phyloP scores from a whole-genome alignment of 2,113 vertebrate species.

The Aspidoscelis tigris region DNA sequence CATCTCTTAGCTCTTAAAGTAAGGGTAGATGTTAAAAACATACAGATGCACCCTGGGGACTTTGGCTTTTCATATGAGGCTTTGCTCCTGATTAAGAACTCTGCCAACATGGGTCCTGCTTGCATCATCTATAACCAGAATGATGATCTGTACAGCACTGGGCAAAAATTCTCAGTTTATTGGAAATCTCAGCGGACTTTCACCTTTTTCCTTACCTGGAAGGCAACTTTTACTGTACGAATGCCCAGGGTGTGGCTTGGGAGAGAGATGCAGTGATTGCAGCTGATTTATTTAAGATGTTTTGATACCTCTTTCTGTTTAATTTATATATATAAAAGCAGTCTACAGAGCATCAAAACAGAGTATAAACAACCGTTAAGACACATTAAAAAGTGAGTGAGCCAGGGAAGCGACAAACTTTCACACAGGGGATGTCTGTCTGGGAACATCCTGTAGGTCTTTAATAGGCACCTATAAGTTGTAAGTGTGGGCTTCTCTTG shows the following conservation, averaged over 20 bases:
- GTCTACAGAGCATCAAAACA: too few species aligned
- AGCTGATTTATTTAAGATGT: too few species aligned
- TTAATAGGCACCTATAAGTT: too few species aligned
- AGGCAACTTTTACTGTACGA: conserved; percentile 38
- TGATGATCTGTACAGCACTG: conserved; percentile 43
- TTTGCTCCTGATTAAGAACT: conserved; percentile 50
- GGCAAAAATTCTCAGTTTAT: conserved; percentile 53
- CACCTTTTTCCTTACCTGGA: conserved; percentile 43
- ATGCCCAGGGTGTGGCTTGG: conserved; percentile 37
- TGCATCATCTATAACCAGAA: conserved; percentile 52
- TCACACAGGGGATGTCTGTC: too few species aligned
- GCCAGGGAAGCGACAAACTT: too few species aligned
- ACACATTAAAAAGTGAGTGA: too few species aligned
- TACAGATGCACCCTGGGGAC: neutral
- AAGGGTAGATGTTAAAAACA: neutral
- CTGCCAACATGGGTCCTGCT: conserved; percentile 59
- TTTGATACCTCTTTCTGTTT: too few species aligned
- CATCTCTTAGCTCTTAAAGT: neutral
- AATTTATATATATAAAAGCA: too few species aligned
- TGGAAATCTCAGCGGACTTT: conserved; percentile 45
- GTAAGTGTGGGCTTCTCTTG: too few species aligned
- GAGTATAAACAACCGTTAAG: too few species aligned
- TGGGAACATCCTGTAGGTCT: too few species aligned
- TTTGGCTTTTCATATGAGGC: conserved; percentile 43
- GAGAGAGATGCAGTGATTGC: too few species aligned